These are phyloP conservation scores for Saturnia pavonia DNA, from an alignment of 2,888 invertebrate species.

Conservation along the genomic window DNA sequence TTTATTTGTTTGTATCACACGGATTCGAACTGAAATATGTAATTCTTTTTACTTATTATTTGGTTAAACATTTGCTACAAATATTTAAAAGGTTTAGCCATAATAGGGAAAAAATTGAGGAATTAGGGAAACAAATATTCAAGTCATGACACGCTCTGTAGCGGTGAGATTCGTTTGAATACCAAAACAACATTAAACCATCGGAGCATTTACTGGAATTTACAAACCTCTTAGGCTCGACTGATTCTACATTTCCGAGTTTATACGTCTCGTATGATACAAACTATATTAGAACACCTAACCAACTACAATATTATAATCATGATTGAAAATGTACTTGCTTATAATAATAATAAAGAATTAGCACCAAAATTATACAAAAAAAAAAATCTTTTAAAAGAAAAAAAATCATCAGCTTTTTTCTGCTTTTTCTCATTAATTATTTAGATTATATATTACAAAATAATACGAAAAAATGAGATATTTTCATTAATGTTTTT, in stretches of 20 bases:
- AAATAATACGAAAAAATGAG: constrained; percentile 23
- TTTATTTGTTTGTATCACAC: constrained; percentile 19
- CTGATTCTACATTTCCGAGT: no score
- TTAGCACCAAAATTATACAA: constrained; percentile 50
- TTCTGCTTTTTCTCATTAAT: constrained; percentile 20
- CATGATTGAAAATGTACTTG: constrained; percentile 38
- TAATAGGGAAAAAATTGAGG: no score
- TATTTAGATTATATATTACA: constrained; percentile 10
- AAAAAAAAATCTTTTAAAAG: constrained; percentile 27
- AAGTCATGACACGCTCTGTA: no score
- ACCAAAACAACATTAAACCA: no score
- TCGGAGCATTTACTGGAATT: no score
- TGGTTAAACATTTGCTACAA: neutral
- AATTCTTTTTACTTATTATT: neutral
- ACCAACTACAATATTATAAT: constrained; percentile 29
- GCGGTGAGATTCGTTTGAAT: no score
- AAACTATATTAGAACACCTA: constrained; percentile 11
- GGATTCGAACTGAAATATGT: neutral
- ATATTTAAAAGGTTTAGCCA: neutral
- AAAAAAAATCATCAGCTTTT: constrained; percentile 25
- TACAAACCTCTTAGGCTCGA: no score
- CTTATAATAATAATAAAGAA: constrained; percentile 32
- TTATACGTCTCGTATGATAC: neutral
- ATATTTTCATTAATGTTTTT: no score
- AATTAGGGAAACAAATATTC: no score